phyloP scores from a whole-genome alignment of 2,888 invertebrate genomes.

The Pimpla rufipes region DNA sequence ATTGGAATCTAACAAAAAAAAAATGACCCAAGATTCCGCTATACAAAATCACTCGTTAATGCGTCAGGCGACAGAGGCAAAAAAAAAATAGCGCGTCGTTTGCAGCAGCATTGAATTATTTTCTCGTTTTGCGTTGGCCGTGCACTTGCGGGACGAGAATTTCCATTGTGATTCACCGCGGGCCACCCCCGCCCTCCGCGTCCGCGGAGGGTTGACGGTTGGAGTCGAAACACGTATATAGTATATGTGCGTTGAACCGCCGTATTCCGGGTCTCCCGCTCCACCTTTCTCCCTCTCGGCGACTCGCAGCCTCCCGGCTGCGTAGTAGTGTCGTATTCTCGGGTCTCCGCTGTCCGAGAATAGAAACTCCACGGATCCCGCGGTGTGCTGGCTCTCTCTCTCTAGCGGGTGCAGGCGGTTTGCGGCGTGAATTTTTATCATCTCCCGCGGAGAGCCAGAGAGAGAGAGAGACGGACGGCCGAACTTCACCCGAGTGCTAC shows the following conservation, averaged over 20 bases:
- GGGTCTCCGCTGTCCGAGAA: slow-evolving; percentile 77
- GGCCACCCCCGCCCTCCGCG: background rate
- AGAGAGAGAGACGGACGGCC: background rate
- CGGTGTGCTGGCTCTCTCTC: slow-evolving; percentile 71
- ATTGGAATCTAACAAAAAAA: too few relatives aligned
- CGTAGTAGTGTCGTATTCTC: slow-evolving; percentile 76
- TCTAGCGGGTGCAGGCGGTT: slow-evolving; percentile 69
- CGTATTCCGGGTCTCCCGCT: slow-evolving; percentile 7
- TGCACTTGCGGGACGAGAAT: slow-evolving; percentile 46
- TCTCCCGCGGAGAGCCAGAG: slow-evolving; percentile 7
- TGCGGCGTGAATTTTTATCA: slow-evolving; percentile 68
- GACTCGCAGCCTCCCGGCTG: slow-evolving; percentile 60
- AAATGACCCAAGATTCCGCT: too few relatives aligned
- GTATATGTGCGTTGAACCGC: background rate
- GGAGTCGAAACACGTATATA: background rate
- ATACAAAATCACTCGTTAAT: background rate
- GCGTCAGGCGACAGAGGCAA: background rate
- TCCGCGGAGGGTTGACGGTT: background rate
- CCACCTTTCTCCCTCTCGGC: too few relatives aligned
- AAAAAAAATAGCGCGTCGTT: background rate
- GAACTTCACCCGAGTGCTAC: slow-evolving; percentile 29
- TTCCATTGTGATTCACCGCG: slow-evolving; percentile 60
- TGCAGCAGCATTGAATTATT: slow-evolving; percentile 4
- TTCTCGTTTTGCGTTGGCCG: slow-evolving; percentile 25
- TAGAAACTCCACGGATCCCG: slow-evolving; percentile 80